These are phyloP conservation scores for Fistularia tabacaria DNA, from an alignment of 2,797 vertebrate species.

Conservation along the genomic window DNA sequence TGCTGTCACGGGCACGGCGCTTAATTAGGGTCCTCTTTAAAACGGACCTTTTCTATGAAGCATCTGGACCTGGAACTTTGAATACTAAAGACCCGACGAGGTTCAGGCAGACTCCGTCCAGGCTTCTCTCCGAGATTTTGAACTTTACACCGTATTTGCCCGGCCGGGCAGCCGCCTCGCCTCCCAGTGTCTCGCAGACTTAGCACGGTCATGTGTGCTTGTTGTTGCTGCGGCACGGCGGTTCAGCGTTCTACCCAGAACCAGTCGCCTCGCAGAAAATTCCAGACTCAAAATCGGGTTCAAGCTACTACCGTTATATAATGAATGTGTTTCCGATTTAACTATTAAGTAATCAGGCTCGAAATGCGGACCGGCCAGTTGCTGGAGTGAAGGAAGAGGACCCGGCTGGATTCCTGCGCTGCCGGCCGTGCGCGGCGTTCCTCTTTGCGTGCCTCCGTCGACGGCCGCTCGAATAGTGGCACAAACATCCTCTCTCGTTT, in stretches of 20 bases:
- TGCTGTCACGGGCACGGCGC: no score
- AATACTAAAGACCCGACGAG: no score
- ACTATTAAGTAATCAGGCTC: conserved; percentile 43
- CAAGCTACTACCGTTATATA: conserved; percentile 46
- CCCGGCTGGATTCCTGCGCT: not conserved
- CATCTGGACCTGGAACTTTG: no score
- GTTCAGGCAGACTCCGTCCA: no score
- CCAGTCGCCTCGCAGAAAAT: conserved; percentile 4
- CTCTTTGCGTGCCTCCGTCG: conserved; percentile 2
- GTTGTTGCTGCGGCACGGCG: conserved; percentile 1
- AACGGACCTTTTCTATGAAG: no score
- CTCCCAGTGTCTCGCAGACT: no score
- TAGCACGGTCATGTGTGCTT: conserved; percentile 4
- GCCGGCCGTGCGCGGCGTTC: not conserved
- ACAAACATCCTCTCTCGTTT: not conserved
- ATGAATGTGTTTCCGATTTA: conserved; percentile 47
- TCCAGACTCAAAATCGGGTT: conserved; percentile 46
- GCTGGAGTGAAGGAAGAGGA: conserved; percentile 1
- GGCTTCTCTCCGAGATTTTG: conserved; percentile 1
- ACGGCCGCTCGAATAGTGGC: conserved; percentile 1
- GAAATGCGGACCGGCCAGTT: conserved; percentile 42
- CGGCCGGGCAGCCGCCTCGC: not conserved
- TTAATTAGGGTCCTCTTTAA: no score
- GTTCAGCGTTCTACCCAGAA: conserved; percentile 4
- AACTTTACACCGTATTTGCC: conserved; percentile 5